Evolutionary conservation across 2,113 vertebrate species (phyloP).

Genomic region (Xiphorhynchus elegans): DNA sequence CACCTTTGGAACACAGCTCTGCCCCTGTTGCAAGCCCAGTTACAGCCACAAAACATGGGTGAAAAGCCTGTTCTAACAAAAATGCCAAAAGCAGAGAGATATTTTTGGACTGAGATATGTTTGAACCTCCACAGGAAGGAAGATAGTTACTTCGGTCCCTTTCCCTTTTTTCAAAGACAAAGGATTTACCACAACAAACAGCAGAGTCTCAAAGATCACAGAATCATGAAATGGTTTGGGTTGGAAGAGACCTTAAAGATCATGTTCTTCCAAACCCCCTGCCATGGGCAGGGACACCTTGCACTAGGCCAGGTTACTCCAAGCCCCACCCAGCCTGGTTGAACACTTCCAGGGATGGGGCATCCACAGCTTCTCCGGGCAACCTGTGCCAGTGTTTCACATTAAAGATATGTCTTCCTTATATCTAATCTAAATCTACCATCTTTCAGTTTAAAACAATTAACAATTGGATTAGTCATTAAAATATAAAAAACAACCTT

Average conservation of each 20-base stretch:
- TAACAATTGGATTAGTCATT: neutral
- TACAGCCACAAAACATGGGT: neutral
- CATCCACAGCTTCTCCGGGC: neutral
- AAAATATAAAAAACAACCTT: neutral
- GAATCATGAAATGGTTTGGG: neutral
- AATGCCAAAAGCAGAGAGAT: neutral
- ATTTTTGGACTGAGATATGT: neutral
- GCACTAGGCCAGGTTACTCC: neutral
- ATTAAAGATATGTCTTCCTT: accelerated
- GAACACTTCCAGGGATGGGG: neutral
- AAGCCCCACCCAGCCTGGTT: neutral
- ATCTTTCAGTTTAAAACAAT: neutral
- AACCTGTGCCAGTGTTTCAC: neutral
- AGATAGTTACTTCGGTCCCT: neutral
- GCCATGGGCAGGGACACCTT: neutral
- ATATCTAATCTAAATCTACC: neutral
- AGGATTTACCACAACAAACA: neutral
- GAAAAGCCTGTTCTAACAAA: neutral
- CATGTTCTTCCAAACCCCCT: neutral
- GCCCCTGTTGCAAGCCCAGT: neutral
- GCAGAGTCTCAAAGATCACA: neutral
- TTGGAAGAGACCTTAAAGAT: neutral
- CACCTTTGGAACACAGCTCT: neutral
- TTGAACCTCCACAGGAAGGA: neutral
- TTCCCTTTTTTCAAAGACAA: neutral